Percentiles rank a stretch among this genome's conserved stretches.
Evolutionary conservation across 1,140 invertebrate genomes (phyloP).

Genomic region (Ganaspis sp.): DNA sequence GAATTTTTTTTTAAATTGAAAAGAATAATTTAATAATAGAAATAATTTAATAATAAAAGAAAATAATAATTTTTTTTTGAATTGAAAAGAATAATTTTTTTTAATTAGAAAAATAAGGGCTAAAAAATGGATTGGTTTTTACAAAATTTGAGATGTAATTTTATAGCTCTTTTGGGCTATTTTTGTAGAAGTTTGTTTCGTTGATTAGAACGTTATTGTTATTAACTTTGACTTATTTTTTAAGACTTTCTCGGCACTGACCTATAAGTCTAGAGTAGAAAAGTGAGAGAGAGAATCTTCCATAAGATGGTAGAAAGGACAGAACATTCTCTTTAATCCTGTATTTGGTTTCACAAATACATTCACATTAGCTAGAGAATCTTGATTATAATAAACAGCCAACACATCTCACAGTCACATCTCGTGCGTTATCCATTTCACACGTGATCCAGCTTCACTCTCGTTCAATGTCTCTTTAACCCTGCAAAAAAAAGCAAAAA

Average conservation of each 20-base stretch:
- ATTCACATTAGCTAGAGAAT: conserved; percentile 41
- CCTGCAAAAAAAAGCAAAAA: background rate
- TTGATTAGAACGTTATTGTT: too few species aligned
- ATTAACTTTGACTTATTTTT: background rate
- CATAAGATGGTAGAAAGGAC: conserved; percentile 54
- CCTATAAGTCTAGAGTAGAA: conserved; percentile 54
- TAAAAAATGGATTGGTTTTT: too few species aligned
- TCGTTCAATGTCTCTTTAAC: conserved; percentile 37
- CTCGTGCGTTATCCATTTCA: conserved; percentile 24
- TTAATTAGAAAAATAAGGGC: too few species aligned
- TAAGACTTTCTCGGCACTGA: conserved; percentile 60
- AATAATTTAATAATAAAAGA: too few species aligned
- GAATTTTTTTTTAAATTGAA: too few species aligned
- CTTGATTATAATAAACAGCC: conserved; percentile 35
- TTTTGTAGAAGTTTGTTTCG: background rate
- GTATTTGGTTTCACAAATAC: conserved; percentile 47
- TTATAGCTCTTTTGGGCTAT: too few species aligned
- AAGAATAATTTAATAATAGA: too few species aligned
- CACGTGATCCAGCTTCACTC: conserved; percentile 7
- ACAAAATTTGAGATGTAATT: too few species aligned
- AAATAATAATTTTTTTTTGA: too few species aligned
- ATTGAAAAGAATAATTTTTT: too few species aligned
- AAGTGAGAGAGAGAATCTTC: conserved; percentile 60
- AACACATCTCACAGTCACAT: conserved; percentile 45
- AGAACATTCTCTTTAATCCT: conserved; percentile 54